Conservation (phyloP, 1,140 invertebrate genomes). For the Chironomus striatipennis region DNA sequence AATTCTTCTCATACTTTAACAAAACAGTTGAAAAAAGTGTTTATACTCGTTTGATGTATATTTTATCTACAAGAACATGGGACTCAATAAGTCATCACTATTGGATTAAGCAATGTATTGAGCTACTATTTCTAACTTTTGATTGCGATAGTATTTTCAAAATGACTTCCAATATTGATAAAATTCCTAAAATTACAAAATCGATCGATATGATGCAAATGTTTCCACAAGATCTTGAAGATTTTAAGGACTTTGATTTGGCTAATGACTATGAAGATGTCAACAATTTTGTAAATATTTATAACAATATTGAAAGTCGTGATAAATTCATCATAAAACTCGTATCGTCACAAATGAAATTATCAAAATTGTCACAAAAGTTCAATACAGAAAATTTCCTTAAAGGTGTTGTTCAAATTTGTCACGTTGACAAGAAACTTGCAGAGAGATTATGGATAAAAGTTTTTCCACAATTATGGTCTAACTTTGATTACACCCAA, state of each 20-base stretch:
- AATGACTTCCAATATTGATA: background rate
- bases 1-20: constrained; percentile 94
- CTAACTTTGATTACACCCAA: constrained; percentile 76
- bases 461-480: constrained; percentile 83
- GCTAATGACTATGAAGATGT: constrained; percentile 50
- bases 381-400: constrained; percentile 74
- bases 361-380: constrained; percentile 69
- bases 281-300: constrained; percentile 45
- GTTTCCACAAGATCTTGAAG: constrained; percentile 44
- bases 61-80: constrained; percentile 94
- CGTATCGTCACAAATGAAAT: constrained; percentile 69
- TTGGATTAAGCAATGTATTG: constrained; percentile 97
- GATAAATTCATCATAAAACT: constrained; percentile 54
- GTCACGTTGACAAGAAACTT: constrained; percentile 82
- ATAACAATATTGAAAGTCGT: constrained; percentile 43
- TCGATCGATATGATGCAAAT: constrained; percentile 66
- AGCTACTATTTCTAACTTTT: constrained; percentile 67
- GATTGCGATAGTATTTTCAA: background rate
- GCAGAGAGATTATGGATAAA: constrained; percentile 85
- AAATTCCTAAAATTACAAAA: constrained; percentile 45
- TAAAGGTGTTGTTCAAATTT: constrained; percentile 74
- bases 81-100: constrained; percentile 91
- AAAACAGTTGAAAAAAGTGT: constrained; percentile 71
- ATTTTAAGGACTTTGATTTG: constrained; percentile 63
- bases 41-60: constrained; percentile 85